Evolutionary conservation across 1,140 invertebrate genomes (phyloP).

Genomic region (Conus ventricosus): DNA sequence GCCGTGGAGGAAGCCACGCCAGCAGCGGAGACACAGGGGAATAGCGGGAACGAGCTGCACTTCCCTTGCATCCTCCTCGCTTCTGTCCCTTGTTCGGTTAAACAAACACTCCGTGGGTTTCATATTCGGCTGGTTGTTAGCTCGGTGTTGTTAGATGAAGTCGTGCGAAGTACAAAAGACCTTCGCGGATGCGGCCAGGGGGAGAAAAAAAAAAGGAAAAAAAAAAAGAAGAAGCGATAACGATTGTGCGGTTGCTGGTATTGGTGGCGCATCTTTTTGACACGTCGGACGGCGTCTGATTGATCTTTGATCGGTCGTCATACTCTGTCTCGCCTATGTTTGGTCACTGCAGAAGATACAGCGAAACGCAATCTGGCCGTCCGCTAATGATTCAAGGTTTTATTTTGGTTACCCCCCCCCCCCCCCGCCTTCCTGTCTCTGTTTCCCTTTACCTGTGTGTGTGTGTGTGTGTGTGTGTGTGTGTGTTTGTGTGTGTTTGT

Average conservation of each 20-base stretch:
- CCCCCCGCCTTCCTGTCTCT: neutral
- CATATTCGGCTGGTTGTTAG: neutral
- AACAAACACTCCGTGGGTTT: neutral
- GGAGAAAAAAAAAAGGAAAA: neutral
- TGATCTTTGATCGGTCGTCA: neutral
- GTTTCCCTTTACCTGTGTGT: neutral
- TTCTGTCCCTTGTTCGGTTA: neutral
- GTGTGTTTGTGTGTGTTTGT: no score
- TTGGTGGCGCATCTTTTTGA: neutral
- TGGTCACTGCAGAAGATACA: neutral
- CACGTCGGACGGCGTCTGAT: neutral
- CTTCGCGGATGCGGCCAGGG: neutral
- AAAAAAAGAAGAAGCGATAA: neutral
- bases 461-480: no score
- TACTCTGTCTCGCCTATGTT: neutral
- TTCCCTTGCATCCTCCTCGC: neutral
- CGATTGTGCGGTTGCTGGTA: neutral
- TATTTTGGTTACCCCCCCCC: neutral
- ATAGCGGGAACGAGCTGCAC: no score
- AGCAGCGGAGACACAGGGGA: neutral
- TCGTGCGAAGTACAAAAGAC: neutral
- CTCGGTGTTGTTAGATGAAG: neutral
- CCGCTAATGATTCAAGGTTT: neutral
- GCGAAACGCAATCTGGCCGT: neutral
- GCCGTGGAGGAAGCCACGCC: neutral